These are phyloP conservation scores for Aricia agestis DNA, from an alignment of 1,140 invertebrate genomes.

Conservation along the genomic window DNA sequence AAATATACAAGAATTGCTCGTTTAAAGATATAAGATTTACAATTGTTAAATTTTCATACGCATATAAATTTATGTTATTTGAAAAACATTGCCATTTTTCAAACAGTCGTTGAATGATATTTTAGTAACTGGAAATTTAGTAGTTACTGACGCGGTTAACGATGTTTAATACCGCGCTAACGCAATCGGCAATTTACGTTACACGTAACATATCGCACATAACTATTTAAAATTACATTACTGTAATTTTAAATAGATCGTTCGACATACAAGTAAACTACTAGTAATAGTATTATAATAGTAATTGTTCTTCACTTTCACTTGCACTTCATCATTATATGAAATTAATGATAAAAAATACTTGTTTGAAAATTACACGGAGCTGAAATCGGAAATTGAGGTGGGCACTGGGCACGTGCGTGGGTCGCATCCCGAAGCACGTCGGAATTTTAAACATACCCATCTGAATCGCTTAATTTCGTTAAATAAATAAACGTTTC, in stretches of 20 bases:
- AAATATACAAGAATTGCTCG: too few species aligned
- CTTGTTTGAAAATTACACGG: not conserved
- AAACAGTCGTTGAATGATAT: not conserved
- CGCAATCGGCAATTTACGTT: not conserved
- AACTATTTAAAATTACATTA: too few species aligned
- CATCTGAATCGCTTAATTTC: constrained; percentile 13
- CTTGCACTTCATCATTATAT: too few species aligned
- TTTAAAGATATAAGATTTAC: too few species aligned
- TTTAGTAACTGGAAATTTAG: not conserved
- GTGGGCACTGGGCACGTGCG: not conserved
- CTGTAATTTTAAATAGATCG: too few species aligned
- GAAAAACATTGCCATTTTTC: not conserved
- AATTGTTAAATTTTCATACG: too few species aligned
- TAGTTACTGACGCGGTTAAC: not conserved
- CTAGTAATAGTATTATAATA: too few species aligned
- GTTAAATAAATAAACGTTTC: constrained; percentile 11
- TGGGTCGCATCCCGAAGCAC: not conserved
- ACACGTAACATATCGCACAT: not conserved
- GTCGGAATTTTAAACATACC: constrained; percentile 11
- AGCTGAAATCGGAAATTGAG: not conserved
- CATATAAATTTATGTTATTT: too few species aligned
- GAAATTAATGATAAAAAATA: too few species aligned
- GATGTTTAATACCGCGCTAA: constrained; percentile 6
- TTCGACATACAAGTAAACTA: too few species aligned
- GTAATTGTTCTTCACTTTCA: too few species aligned